Evolutionary conservation across 2,888 invertebrate species (phyloP).

Genomic region (Arenicola marina): DNA sequence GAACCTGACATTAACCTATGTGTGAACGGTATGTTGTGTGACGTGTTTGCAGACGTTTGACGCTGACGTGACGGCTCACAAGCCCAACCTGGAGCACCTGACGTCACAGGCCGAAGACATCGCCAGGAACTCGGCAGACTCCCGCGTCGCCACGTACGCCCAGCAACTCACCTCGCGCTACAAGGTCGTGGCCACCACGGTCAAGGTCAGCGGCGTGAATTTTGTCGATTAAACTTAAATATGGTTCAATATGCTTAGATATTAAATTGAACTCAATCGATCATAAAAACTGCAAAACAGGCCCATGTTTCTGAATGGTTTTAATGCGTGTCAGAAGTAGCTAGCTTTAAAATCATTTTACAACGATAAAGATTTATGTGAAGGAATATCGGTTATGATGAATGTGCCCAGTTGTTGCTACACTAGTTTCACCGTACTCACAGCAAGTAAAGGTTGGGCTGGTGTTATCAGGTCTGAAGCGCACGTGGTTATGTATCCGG

Average conservation of each 20-base stretch:
- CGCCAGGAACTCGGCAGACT: slow-evolving; percentile 78
- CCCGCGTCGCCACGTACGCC: slow-evolving; percentile 79
- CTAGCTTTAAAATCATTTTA: too few relatives aligned
- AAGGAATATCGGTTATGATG: not conserved
- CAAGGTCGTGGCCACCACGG: slow-evolving; percentile 60
- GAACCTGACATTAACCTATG: too few relatives aligned
- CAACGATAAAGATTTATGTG: not conserved
- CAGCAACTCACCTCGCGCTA: slow-evolving; percentile 78
- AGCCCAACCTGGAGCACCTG: slow-evolving; percentile 76
- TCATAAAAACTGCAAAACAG: too few relatives aligned
- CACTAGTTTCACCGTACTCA: too few relatives aligned
- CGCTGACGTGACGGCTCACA: slow-evolving; percentile 83
- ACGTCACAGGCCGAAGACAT: slow-evolving; percentile 74
- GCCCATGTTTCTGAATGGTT: too few relatives aligned
- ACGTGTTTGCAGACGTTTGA: slow-evolving; percentile 69
- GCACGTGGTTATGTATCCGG: slow-evolving; percentile 35
- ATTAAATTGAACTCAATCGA: too few relatives aligned
- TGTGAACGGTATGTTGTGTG: too few relatives aligned
- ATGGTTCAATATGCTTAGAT: not conserved
- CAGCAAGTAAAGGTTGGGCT: too few relatives aligned
- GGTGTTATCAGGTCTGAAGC: too few relatives aligned
- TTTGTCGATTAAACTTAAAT: not conserved
- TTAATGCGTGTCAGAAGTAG: too few relatives aligned
- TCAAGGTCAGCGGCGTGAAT: not conserved
- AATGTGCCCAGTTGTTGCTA: too few relatives aligned